Base-by-base conservation (phyloP, 1,140 invertebrate species). In the Leptinotarsa texana region DNA sequence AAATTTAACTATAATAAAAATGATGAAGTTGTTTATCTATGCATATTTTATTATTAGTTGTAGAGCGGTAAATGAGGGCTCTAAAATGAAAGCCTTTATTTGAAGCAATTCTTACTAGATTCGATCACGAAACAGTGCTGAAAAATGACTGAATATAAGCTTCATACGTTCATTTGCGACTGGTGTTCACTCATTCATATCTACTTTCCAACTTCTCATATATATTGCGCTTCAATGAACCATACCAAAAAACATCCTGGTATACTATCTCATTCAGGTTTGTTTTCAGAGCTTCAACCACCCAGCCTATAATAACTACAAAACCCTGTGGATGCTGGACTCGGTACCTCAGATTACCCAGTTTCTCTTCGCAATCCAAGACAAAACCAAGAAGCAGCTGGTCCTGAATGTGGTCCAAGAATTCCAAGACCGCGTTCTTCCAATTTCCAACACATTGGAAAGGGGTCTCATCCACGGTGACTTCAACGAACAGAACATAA, bases 401-500 rank as follows among this genome's bases (percentile, higher is more conserved):
- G 88, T 91, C 2, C 86, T 89, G 49, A 87, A 91, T 75, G 88
- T 95, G 2, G 89, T 96, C 0, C 82, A 88, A 24, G 86, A 87
- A 22, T 96, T 94, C 82, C 89, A 92, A 69, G 82, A 87, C 4
- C 86, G 89, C 1, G 90, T 96, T 1, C 75, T 93, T 0, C 86
- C 87, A 2, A 82, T 86, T 3, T 82, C 88, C 4, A 80, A 89
- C 1, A 84, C 87, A 2, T 84, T 96, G 33, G 89, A 91, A 69
- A 88, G 87, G 84, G 93, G 94, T 62, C 88, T 95, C 15, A 92
- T 98, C 74, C 96, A 97, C 81, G 96, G 95, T 4, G 96, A 97
- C 83, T 87, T 95, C 48, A 97, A 97, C 82, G 95, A 97, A 81
- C 93, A 95, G 81, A 98, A 98, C 85, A 89, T 97, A 17, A 82